A percentile compares a stretch with the other conserved stretches of the same genome.
Conservation (phyloP, 2,888 invertebrate species). For the Temnothorax ravouxi region DNA sequence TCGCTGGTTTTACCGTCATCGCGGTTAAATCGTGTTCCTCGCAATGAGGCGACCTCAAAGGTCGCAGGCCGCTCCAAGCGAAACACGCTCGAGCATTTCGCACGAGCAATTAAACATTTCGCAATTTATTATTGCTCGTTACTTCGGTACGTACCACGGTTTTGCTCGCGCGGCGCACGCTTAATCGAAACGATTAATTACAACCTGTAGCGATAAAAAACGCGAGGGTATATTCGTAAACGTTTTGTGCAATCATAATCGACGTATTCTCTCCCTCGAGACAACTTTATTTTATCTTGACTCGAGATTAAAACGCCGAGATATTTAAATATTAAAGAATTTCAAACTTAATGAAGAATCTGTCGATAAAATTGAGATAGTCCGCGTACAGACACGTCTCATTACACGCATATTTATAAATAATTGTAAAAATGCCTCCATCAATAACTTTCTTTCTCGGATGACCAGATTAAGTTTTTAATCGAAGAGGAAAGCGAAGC, state of each 20-base stretch:
- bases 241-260: not conserved
- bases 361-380: not conserved
- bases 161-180: not conserved
- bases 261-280: not conserved
- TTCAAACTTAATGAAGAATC: not conserved
- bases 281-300: not conserved
- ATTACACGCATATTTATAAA: not conserved
- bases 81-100: not conserved
- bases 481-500: not conserved
- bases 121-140: slow-evolving; percentile 20
- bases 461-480: not conserved
- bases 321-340: not conserved
- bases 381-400: not conserved
- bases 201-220: not conserved
- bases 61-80: not conserved
- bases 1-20: not conserved
- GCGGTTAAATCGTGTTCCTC: slow-evolving; percentile 28
- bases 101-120: slow-evolving; percentile 35
- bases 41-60: slow-evolving; percentile 37
- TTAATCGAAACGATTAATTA: slow-evolving; percentile 15
- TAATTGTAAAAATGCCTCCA: not conserved
- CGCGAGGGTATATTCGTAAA: not conserved
- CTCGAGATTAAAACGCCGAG: not conserved
- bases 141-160: not conserved
- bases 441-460: slow-evolving; percentile 1